Evolutionary conservation across 1,140 invertebrate species (phyloP), one percentile per base, ranked within the genome.

Genomic region (Lepidurus packardi): DNA sequence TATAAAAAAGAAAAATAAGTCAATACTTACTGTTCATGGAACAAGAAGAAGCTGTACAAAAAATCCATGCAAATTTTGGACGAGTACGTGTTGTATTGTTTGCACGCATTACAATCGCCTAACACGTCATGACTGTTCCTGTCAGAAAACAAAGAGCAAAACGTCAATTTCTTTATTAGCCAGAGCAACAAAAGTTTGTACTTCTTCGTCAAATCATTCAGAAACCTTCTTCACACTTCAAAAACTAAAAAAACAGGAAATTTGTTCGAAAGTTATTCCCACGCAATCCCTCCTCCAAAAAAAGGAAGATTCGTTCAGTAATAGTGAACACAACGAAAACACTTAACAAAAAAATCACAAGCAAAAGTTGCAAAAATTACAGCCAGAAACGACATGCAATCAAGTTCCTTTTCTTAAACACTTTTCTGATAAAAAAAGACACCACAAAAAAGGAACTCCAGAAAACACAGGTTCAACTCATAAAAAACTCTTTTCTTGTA

Each of bases 141-240:
- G 16, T 65, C 6, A 13, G 13, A 65, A 34, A 34, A 34, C 34
- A 65, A 65, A 21, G 53, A 16, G 0, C 8, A 16, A n/a, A 13
- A 65, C 53, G n/a, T 65, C 16, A 47, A 11, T 65, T 65, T 65
- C 53, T 65, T 65, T 21, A 65, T 34, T 34, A 65, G 13, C 16
- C 21, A 65, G 53, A 65, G 53, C 53, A 65, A 65, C 53, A 65
- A 7, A 65, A 65, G 13, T 65, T 65, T 65, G 53, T 65, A 65
- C 53, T 65, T 13, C 9, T 65, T 65, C 21, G 8, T 65, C 53
- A 65, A 65, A 65, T 21, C 21, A 47, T 47, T 16, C 45, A 11
- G 8, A 13, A n/a, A n/a, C 53, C 16, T 9, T 65, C 53, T 4
- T 34, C n/a, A 65, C 53, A 65, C 16, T 65, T 65, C 53, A 65